phyloP scores from a whole-genome alignment of 1,140 invertebrate genomes.

The Vollenhovia emeryi region DNA sequence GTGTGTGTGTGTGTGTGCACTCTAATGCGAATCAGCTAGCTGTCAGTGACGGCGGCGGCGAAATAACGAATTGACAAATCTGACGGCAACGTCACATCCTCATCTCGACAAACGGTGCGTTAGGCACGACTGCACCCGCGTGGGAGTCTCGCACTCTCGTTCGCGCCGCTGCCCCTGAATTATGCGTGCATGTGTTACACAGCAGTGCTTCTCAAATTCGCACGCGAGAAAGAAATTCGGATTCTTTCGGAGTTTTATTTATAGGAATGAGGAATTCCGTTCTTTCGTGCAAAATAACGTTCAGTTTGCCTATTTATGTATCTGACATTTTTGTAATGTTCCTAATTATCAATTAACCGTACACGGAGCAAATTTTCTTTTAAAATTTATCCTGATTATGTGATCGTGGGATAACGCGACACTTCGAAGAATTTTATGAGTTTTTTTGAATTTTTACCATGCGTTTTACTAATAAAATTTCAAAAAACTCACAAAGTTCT shows the following conservation, averaged over 20 bases:
- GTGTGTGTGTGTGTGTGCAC: too few relatives aligned
- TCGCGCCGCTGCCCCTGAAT: slow-evolving; percentile 63
- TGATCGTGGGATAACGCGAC: too few relatives aligned
- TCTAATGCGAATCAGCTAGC: slow-evolving; percentile 61
- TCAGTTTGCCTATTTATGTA: background rate
- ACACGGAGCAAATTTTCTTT: too few relatives aligned
- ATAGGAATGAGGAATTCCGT: background rate
- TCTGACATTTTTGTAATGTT: too few relatives aligned
- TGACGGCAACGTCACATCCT: slow-evolving; percentile 77
- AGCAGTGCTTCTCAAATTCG: slow-evolving; percentile 25
- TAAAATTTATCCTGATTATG: too few relatives aligned
- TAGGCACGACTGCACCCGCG: slow-evolving; percentile 45
- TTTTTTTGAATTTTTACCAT: too few relatives aligned
- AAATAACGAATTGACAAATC: slow-evolving; percentile 79
- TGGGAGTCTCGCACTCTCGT: slow-evolving; percentile 62
- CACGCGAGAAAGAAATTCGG: background rate
- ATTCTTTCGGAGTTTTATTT: background rate
- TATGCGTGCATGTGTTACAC: slow-evolving; percentile 13
- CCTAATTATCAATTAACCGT: background rate
- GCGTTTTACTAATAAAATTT: too few relatives aligned
- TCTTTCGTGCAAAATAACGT: background rate
- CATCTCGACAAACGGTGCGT: slow-evolving; percentile 58
- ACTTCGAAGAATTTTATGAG: too few relatives aligned
- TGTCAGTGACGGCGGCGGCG: slow-evolving; percentile 63
- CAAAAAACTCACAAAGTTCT: too few relatives aligned